Evolutionary conservation across 2,113 vertebrate genomes (phyloP), one percentile per base, ranked within the genome.

Genomic region (Synodontis membranacea): DNA sequence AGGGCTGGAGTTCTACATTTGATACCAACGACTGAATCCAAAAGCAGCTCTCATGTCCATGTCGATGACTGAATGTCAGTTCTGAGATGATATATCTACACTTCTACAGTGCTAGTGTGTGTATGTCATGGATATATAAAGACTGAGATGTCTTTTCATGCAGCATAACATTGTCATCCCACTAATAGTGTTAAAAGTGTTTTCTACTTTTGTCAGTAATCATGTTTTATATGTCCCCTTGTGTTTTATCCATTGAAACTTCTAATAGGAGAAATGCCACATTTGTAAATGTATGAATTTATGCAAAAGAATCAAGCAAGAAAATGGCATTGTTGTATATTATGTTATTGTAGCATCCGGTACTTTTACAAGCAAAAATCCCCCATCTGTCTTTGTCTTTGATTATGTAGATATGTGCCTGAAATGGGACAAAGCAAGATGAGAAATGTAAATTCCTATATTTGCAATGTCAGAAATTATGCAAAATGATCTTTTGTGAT

Each of bases 1-100:
- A 96, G 95, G 95, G 94, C 94, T 96, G 94, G 96, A 96, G 95
- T 95, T 96, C 87, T 88, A 28, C 14, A 56, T 81, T 84, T 84
- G 54, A 74, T 88, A 80, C 64, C 58, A 75, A 54, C 42, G 66
- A 87, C 60, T 58, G 52, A 86, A 82, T 74, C 81, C 21, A 80
- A 58, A 58, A 50, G 48, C 48, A 54, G 52, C 78, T 80, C 66
- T 81, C 76, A 50, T 62, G 78, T 52, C 52, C 72, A 58, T 68
- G 66, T 82, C 37, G 46, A 39, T 87, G 86, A 66, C 76, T 84
- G 48, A 85, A 80, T 86, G n/a, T 85, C 48, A 83, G 37, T 76
- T 78, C 58, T 58, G 21, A 78, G 42, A 60, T 46, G 17, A 52
- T 64, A 68, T 66, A 70, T 37, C 6, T 54, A 64, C 46, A 80